Conservation (phyloP, 2,797 vertebrate species). For the Oryzias sinensis region DNA sequence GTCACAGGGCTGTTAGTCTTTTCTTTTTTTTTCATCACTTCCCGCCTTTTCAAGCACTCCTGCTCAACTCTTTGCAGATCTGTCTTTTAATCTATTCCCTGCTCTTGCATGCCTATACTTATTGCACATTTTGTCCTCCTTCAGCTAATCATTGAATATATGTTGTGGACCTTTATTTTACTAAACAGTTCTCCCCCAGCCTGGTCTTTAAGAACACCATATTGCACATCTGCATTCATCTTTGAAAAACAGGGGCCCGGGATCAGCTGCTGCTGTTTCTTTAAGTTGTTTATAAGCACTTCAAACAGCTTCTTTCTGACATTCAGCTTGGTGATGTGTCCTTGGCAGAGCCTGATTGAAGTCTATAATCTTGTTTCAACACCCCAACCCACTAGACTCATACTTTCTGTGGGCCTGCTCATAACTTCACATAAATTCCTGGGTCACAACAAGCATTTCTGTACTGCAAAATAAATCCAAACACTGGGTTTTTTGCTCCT, state of each 20-base stretch:
- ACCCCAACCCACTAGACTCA: background rate
- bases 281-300: slow-evolving; percentile 47
- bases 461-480: no score
- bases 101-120: slow-evolving; percentile 20
- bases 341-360: slow-evolving; percentile 59
- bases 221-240: slow-evolving; percentile 23
- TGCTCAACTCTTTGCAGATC: slow-evolving; percentile 28
- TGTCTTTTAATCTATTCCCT: slow-evolving; percentile 31
- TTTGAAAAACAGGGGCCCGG: slow-evolving; percentile 13
- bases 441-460: no score
- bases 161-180: slow-evolving; percentile 30
- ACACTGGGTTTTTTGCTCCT: no score
- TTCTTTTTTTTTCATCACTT: slow-evolving; percentile 25
- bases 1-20: slow-evolving; percentile 25
- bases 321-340: slow-evolving; percentile 52
- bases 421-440: no score
- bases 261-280: slow-evolving; percentile 32
- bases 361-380: slow-evolving; percentile 60
- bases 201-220: slow-evolving; percentile 17
- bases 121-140: slow-evolving; percentile 14
- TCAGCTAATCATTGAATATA: slow-evolving; percentile 44
- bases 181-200: slow-evolving; percentile 9
- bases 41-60: slow-evolving; percentile 22
- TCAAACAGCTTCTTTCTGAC: slow-evolving; percentile 53
- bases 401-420: no score